Conservation (phyloP, 2,888 invertebrate species). For the Leptinotarsa juncta region DNA sequence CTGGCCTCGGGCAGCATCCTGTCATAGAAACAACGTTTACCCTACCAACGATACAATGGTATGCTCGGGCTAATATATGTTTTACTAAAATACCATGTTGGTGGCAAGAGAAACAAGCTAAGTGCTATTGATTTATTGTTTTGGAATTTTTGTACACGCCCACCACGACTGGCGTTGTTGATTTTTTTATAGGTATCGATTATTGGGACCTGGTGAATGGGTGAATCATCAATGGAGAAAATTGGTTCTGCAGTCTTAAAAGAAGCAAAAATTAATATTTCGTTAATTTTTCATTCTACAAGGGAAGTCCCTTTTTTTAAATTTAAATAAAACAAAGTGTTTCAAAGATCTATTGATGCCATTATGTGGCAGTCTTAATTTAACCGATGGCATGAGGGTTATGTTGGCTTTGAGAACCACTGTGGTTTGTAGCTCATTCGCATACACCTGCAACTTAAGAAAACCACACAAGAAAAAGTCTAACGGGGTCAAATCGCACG, state of each 20-base stretch:
- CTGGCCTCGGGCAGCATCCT: conserved; percentile 57
- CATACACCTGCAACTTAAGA: no score
- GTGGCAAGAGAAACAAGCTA: conserved; percentile 51
- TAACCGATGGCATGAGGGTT: no score
- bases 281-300: no score
- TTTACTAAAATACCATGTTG: conserved; percentile 60
- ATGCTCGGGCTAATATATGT: conserved; percentile 55
- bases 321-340: no score
- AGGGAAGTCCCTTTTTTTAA: no score
- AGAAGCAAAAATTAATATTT: background rate
- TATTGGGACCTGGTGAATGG: conserved; percentile 3
- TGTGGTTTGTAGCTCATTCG: no score
- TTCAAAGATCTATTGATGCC: no score
- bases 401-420: no score
- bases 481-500: no score
- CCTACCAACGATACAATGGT: conserved; percentile 53
- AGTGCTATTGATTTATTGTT: conserved; percentile 50
- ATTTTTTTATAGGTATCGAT: conserved; percentile 24
- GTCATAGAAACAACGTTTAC: conserved; percentile 51
- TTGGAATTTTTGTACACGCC: conserved; percentile 48
- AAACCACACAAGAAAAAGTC: no score
- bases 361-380: no score
- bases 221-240: conserved; percentile 10
- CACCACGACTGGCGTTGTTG: conserved; percentile 41
- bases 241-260: background rate